Conservation (phyloP, 35 echinoderm and acorn worm species). For the Ptychodera flava region DNA sequence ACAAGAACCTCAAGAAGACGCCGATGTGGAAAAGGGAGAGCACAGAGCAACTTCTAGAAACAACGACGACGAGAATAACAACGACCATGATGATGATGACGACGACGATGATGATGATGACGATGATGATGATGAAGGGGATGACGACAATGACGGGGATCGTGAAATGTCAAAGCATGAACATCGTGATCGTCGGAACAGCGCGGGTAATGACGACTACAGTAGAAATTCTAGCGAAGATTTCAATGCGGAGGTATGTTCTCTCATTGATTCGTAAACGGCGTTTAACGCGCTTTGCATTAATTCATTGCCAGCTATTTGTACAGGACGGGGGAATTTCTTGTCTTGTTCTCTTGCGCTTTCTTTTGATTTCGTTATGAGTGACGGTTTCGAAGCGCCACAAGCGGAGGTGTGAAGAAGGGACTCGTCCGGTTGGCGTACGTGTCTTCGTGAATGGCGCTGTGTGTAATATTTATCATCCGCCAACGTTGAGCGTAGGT, state of each 20-base stretch:
- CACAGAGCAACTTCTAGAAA: no score
- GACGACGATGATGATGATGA: constrained; percentile 7
- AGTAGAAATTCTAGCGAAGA: background rate
- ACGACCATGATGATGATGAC: constrained; percentile 5
- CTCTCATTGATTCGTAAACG: background rate
- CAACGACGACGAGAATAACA: background rate
- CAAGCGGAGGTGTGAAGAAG: no score
- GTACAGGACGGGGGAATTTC: background rate
- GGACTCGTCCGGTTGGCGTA: no score
- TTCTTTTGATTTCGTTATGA: no score
- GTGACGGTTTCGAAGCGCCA: no score
- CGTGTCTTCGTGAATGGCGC: no score
- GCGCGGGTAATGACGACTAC: background rate
- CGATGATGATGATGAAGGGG: background rate
- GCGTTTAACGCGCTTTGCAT: background rate
- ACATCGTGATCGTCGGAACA: background rate
- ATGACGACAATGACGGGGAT: background rate
- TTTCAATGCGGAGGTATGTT: background rate
- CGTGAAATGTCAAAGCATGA: background rate
- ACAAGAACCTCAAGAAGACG: no score
- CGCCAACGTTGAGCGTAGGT: no score
- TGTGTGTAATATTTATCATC: no score
- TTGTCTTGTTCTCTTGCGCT: background rate
- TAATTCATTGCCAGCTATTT: background rate
- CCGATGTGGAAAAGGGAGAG: no score